Base-by-base conservation (phyloP, 2,888 invertebrate species). In the Melanostoma scalare region DNA sequence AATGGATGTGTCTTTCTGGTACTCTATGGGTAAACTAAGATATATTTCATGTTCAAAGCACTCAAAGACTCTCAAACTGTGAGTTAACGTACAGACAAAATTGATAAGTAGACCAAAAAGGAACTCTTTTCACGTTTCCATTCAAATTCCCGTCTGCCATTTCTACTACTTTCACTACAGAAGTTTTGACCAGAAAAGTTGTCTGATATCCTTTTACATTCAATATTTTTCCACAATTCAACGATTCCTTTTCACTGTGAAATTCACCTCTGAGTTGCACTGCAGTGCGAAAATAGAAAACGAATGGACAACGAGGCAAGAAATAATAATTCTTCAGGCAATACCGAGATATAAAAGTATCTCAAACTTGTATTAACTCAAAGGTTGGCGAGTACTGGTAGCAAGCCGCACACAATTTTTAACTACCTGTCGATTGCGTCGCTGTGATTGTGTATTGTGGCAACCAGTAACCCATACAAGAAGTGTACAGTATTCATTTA, bases 351-450 rank as follows among this genome's bases (percentile, higher is more conserved):
- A 73, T 73, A 76, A 81, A 67, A 76, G 71, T 82, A 78, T 82
- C 81, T 82, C 60, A 63, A 63, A 82, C 82, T 78, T 60, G 82
- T 69, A 75, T 78, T 84, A 61, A 61, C 71, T 78, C 65, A 67
- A 52, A 67, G 69, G 44, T 67, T 71, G 55, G 52, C 76, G 40
- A 63, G 71, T 55, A 72, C 74, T 84, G 74, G 78, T 78, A 78
- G 75, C 84, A 63, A 50, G 30, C 65, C 78, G 65, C 79, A 79
- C 71, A 79, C 74, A 74, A 79, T 84, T 79, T 84, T 79, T 79
- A 84, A 84, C 79, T 79, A 79, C 74, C 79, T 79, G 84, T 79
- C 79, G 79, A 84, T 79, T 79, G 74, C 67, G 74, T 71, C 67
- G 74, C 74, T 75, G 84, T 79, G 79, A 79, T 78, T 84, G 78